Percentiles rank a stretch among this genome's conserved stretches.
phyloP scores from a whole-genome alignment of 2,113 vertebrate genomes.

The Etia nguti region DNA sequence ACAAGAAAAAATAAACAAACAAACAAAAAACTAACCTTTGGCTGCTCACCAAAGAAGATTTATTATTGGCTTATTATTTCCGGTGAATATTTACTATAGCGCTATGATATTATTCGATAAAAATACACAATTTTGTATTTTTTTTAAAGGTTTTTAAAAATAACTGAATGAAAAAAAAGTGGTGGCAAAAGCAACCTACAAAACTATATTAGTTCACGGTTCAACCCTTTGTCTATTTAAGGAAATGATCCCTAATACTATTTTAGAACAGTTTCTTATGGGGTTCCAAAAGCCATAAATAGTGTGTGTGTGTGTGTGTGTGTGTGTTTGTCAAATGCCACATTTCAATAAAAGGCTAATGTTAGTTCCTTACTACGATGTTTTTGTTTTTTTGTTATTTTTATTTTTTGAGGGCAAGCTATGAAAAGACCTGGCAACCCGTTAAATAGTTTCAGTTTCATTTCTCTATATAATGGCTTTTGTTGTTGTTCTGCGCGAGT shows the following conservation, averaged over 20 bases:
- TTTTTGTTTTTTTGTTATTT: not conserved
- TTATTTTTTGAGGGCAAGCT: not conserved
- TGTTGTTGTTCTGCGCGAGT: not conserved
- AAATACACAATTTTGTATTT: not conserved
- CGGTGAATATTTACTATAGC: not conserved
- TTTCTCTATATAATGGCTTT: not conserved
- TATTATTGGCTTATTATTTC: not conserved
- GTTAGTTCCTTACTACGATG: not conserved
- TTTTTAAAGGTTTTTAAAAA: not conserved
- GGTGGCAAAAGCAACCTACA: not conserved
- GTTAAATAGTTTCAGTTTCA: slow-evolving; percentile 14
- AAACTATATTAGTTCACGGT: not conserved
- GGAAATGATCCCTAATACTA: not conserved
- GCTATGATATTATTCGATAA: not conserved
- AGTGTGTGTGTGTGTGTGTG: rapidly evolving
- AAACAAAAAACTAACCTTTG: not conserved
- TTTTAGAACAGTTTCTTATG: not conserved
- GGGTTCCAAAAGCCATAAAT: not conserved
- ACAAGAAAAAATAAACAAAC: not conserved
- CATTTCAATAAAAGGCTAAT: not conserved
- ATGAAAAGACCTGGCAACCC: slow-evolving; percentile 21
- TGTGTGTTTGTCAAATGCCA: not conserved
- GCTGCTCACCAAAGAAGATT: not conserved
- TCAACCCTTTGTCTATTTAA: not conserved
- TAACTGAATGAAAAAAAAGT: not conserved